Conservation (phyloP, 2,888 invertebrate species). For the Chloroclysta siterata region DNA sequence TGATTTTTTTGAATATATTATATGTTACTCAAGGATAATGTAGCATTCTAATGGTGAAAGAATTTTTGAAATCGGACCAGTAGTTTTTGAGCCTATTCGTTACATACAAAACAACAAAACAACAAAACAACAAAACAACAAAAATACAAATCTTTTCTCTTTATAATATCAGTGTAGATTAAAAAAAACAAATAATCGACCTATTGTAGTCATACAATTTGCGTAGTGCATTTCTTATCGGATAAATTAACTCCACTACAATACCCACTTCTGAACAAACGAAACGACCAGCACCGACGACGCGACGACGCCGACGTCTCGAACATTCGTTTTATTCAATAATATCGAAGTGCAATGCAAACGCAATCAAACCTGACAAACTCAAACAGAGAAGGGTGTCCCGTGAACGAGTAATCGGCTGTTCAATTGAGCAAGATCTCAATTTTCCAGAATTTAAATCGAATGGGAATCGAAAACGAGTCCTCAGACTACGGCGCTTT, state of each 20-base stretch:
- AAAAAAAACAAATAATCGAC: no score
- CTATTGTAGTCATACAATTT: no score
- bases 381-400: constrained; percentile 75
- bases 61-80: no score
- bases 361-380: constrained; percentile 80
- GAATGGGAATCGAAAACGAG: constrained; percentile 75
- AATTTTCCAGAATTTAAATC: constrained; percentile 81
- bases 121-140: no score
- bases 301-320: constrained; percentile 50
- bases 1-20: no score
- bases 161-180: no score
- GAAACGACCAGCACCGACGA: constrained; percentile 32
- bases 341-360: constrained; percentile 72
- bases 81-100: no score
- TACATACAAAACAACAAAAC: no score
- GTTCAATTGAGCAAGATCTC: constrained; percentile 83
- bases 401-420: constrained; percentile 81
- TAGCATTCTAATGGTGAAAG: no score
- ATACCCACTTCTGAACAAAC: constrained; percentile 23
- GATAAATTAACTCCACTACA: constrained; percentile 8
- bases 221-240: not conserved
- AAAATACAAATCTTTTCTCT: no score
- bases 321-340: constrained; percentile 66
- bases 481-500: constrained; percentile 45
- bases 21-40: no score